Conservation (phyloP, 1,140 invertebrate genomes). For the Drosophila insularis region DNA sequence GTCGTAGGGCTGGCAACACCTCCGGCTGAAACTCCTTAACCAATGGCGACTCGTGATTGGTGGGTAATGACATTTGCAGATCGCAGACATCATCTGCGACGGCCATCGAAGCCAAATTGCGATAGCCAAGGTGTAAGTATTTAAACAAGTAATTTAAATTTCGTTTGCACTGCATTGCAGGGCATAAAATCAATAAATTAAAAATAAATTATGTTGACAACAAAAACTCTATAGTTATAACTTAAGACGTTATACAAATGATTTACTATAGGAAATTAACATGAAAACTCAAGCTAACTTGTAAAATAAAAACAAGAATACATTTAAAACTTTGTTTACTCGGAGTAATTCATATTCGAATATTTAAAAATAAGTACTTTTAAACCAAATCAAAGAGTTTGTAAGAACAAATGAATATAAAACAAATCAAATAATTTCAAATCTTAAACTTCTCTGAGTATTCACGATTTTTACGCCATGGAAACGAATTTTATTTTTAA, state of each 20-base stretch:
- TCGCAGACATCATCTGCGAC: neutral
- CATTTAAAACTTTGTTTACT: too few relatives aligned
- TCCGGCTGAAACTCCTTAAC: slow-evolving; percentile 13
- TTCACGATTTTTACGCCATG: too few relatives aligned
- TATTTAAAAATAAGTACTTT: too few relatives aligned
- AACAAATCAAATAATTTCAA: too few relatives aligned
- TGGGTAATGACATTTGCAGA: slow-evolving; percentile 32
- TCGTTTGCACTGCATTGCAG: slow-evolving; percentile 35
- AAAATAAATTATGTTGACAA: neutral
- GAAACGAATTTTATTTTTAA: too few relatives aligned
- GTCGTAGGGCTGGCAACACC: slow-evolving; percentile 33
- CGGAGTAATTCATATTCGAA: too few relatives aligned
- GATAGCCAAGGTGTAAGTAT: neutral
- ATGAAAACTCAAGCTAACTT: too few relatives aligned
- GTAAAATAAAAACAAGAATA: too few relatives aligned
- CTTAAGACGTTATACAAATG: neutral
- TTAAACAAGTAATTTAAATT: slow-evolving; percentile 45
- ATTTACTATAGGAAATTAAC: neutral
- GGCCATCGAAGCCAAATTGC: neutral
- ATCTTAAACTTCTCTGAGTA: too few relatives aligned
- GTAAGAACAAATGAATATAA: too few relatives aligned
- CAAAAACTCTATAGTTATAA: neutral
- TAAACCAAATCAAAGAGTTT: too few relatives aligned
- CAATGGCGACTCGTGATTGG: slow-evolving; percentile 20
- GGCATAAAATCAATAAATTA: too few relatives aligned